phyloP scores from a whole-genome alignment of 1,140 invertebrate genomes.

The Elysia chlorotica region DNA sequence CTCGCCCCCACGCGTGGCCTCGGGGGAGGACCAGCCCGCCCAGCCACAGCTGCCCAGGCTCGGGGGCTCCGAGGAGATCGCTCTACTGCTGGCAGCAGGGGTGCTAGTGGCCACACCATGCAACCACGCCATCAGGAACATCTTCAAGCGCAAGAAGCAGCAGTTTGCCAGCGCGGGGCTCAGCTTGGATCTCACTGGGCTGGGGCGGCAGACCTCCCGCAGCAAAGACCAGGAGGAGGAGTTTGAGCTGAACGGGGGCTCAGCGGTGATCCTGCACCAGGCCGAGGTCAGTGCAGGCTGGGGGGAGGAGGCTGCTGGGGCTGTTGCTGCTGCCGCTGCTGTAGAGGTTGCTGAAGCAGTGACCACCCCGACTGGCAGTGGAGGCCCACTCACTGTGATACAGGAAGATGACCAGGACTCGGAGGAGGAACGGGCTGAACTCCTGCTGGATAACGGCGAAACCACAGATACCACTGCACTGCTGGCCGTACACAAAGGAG shows the following conservation, averaged over 20 bases:
- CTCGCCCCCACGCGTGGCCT: slow-evolving; percentile 33
- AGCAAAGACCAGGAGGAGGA: not conserved
- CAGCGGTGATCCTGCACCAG: slow-evolving; percentile 16
- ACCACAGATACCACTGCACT: not conserved
- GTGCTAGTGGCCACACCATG: slow-evolving; percentile 47
- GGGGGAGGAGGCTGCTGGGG: not conserved
- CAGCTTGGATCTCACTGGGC: too few species aligned
- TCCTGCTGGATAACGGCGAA: not conserved
- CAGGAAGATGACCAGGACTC: not conserved
- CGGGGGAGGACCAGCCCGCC: slow-evolving; percentile 25
- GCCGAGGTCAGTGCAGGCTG: slow-evolving; percentile 9
- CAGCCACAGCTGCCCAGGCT: too few species aligned
- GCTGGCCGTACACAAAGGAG: not conserved
- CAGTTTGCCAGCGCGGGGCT: too few species aligned
- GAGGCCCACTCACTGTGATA: not conserved
- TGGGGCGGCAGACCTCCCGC: not conserved
- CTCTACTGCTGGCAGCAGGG: slow-evolving; percentile 48
- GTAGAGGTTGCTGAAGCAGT: not conserved
- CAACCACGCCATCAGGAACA: slow-evolving; percentile 30
- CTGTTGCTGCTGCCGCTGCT: not conserved
- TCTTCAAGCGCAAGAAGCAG: slow-evolving; percentile 14
- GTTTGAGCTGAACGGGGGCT: slow-evolving; percentile 6
- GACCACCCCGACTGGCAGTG: too few species aligned
- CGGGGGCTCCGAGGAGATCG: slow-evolving; percentile 41
- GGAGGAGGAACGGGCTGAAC: not conserved